Evolutionary conservation across 2,113 vertebrate genomes (phyloP).

Genomic region (Meles meles): DNA sequence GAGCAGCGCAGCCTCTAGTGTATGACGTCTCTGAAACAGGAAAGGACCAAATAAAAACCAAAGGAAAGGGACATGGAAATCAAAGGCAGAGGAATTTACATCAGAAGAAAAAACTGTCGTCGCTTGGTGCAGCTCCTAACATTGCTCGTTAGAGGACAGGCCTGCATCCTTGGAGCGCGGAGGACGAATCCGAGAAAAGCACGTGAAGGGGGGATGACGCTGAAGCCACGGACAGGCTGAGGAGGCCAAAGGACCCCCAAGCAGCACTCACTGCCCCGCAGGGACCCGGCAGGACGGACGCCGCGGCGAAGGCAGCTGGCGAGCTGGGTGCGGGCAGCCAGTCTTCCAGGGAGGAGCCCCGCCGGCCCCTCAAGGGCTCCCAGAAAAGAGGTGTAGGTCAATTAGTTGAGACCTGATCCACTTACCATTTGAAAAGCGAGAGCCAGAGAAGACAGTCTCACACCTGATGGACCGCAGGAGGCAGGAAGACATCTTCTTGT

Average conservation of each 20-base stretch:
- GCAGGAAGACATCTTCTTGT: neutral
- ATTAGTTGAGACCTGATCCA: neutral
- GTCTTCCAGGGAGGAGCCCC: neutral
- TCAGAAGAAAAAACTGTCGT: neutral
- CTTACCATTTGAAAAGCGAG: neutral
- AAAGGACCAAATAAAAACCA: neutral
- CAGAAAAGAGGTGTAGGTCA: neutral
- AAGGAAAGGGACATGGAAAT: no score
- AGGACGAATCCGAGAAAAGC: neutral
- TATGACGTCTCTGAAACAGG: no score
- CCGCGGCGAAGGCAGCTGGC: accelerated
- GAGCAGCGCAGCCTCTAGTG: neutral
- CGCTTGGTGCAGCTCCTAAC: neutral
- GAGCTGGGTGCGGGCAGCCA: accelerated
- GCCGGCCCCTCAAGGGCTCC: neutral
- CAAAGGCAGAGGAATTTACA: accelerated
- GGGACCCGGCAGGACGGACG: accelerated
- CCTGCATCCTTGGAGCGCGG: neutral
- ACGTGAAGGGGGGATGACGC: no score
- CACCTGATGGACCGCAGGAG: neutral
- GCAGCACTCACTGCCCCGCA: neutral
- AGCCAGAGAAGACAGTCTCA: neutral
- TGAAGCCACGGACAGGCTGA: neutral
- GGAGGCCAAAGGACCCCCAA: accelerated
- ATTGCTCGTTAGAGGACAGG: neutral